phyloP scores from a whole-genome alignment of 2,888 invertebrate species.

The Lordiphosa fenestrarum region DNA sequence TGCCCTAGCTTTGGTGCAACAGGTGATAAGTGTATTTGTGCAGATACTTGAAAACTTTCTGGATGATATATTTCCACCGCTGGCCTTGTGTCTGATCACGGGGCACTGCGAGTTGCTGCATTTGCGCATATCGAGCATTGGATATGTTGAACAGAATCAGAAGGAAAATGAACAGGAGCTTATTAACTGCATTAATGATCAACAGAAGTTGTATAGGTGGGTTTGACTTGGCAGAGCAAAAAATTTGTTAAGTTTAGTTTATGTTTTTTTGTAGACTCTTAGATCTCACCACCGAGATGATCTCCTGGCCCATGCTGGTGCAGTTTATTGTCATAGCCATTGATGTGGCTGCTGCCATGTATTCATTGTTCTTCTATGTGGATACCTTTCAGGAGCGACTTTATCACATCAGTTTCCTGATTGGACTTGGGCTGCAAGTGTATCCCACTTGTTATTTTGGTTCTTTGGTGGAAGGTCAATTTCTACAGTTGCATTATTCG shows the following conservation, averaged over 20 bases:
- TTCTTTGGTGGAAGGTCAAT: slow-evolving; percentile 25
- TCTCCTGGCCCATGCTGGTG: slow-evolving; percentile 50
- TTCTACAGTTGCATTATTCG: slow-evolving; percentile 36
- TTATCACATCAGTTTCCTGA: slow-evolving; percentile 25
- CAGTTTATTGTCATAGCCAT: slow-evolving; percentile 48
- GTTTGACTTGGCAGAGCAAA: not conserved
- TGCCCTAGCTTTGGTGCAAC: slow-evolving; percentile 16
- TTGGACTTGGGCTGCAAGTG: slow-evolving; percentile 33
- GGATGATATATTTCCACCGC: slow-evolving; percentile 45
- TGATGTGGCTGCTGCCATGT: slow-evolving; percentile 35
- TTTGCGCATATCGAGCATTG: slow-evolving; percentile 42
- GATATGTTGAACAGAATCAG: slow-evolving; percentile 21
- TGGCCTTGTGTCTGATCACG: slow-evolving; percentile 32
- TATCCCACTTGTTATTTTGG: slow-evolving; percentile 53
- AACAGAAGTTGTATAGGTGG: slow-evolving; percentile 48
- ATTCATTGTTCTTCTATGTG: slow-evolving; percentile 41
- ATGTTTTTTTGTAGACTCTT: slow-evolving; percentile 34
- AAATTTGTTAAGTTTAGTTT: not conserved
- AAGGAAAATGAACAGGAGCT: slow-evolving; percentile 41
- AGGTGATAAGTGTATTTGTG: slow-evolving; percentile 12
- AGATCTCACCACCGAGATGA: slow-evolving; percentile 20
- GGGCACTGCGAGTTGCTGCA: slow-evolving; percentile 42
- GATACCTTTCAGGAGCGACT: slow-evolving; percentile 18
- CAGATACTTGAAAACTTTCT: slow-evolving; percentile 39
- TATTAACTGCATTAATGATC: slow-evolving; percentile 48